These are phyloP conservation scores for Pachymerium ferrugineum DNA, from an alignment of 2,888 invertebrate genomes.

Conservation along the genomic window DNA sequence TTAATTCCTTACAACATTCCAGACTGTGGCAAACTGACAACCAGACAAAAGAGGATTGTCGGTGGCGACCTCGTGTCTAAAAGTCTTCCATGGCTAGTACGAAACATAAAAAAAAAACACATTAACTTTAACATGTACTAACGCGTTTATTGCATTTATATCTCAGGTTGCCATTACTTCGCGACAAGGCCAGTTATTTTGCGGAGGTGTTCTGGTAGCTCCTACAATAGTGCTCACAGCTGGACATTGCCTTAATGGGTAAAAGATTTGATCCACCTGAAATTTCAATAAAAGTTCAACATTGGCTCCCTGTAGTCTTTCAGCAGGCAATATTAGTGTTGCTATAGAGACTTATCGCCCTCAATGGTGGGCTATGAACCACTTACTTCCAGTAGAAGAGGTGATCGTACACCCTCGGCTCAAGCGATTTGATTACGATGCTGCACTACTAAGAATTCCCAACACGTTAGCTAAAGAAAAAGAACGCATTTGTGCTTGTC, in stretches of 20 bases:
- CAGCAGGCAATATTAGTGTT: not conserved
- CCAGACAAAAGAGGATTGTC: not conserved
- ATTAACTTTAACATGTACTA: not conserved
- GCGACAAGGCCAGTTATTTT: not conserved
- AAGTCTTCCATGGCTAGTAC: constrained; percentile 28
- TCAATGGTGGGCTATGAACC: not conserved
- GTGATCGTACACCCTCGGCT: not conserved
- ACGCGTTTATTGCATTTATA: not conserved
- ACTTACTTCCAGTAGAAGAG: constrained; percentile 14
- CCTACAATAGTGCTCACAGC: constrained; percentile 23
- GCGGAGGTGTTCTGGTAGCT: constrained; percentile 16
- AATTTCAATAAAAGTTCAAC: not conserved
- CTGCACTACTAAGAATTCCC: not conserved
- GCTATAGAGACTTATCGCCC: constrained; percentile 26
- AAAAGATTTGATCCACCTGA: not conserved
- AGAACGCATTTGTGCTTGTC: constrained; percentile 16
- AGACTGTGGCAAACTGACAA: constrained; percentile 2
- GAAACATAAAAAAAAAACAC: not conserved
- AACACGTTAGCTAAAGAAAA: not conserved
- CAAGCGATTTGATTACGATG: constrained; percentile 19
- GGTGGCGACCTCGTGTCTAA: constrained; percentile 1
- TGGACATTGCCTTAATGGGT: constrained; percentile 28
- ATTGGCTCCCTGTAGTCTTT: not conserved
- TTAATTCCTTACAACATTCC: too few relatives aligned
- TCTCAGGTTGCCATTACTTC: constrained; percentile 25